phyloP scores from a whole-genome alignment of 2,888 invertebrate species.

The Drosophila helvetica region DNA sequence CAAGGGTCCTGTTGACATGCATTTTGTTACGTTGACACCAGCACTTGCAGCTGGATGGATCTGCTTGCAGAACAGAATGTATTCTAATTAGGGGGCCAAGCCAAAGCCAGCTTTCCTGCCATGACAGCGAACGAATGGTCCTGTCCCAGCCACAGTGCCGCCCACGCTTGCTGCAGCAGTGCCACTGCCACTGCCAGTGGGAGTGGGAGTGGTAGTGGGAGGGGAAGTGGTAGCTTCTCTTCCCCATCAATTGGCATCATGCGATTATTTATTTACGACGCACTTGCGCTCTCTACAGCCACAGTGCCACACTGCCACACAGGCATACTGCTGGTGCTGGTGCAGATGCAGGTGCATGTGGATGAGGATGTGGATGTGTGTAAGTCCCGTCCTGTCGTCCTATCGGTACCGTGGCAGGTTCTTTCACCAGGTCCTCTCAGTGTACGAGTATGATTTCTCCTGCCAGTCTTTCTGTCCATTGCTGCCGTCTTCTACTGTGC shows the following conservation, averaged over 20 bases:
- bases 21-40: conserved; percentile 7
- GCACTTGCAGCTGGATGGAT: conserved; percentile 35
- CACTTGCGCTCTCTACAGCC: conserved; percentile 27
- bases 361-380: background rate
- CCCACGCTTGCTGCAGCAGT: background rate
- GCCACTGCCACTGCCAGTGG: background rate
- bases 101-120: conserved; percentile 4
- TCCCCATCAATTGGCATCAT: conserved; percentile 44
- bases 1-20: conserved; percentile 6
- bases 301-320: conserved; percentile 10
- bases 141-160: conserved; percentile 8
- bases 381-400: no score
- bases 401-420: no score
- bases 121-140: background rate
- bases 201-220: no score
- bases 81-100: conserved; percentile 35
- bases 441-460: background rate
- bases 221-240: background rate
- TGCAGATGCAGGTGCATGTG: conserved; percentile 24
- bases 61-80: conserved; percentile 37
- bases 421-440: background rate
- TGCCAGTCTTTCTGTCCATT: background rate
- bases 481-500: background rate
- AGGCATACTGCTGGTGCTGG: conserved; percentile 8
- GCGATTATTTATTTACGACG: conserved; percentile 48